A percentile compares a stretch with the other conserved stretches of the same genome.
Conservation (phyloP, 2,113 vertebrate species). For the Hemibagrus wyckioides region DNA sequence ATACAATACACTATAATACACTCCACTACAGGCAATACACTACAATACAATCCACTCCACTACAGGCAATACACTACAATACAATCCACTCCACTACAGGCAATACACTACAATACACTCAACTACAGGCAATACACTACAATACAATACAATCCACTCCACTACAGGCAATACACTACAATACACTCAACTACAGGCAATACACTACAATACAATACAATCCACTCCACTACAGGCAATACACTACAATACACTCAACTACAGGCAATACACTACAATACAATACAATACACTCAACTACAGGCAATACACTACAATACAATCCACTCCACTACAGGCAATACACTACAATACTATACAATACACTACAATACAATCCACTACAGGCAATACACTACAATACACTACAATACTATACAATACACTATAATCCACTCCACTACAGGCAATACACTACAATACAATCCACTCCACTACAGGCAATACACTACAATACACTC, state of each 20-base stretch:
- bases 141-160: background rate
- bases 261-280: background rate
- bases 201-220: too few relatives aligned
- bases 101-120: background rate
- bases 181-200: background rate
- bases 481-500: too few relatives aligned
- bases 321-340: too few relatives aligned
- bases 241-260: background rate
- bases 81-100: background rate
- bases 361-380: too few relatives aligned
- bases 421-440: background rate
- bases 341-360: too few relatives aligned
- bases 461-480: too few relatives aligned
- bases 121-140: background rate
- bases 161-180: too few relatives aligned
- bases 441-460: background rate
- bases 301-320: too few relatives aligned
- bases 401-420: too few relatives aligned
- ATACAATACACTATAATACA: background rate
- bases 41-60: background rate
- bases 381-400: too few relatives aligned
- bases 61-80: background rate
- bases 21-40: background rate
- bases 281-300: too few relatives aligned
- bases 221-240: too few relatives aligned